phyloP scores from a whole-genome alignment of 2,888 invertebrate species.

The Zaprionus bogoriensis region DNA sequence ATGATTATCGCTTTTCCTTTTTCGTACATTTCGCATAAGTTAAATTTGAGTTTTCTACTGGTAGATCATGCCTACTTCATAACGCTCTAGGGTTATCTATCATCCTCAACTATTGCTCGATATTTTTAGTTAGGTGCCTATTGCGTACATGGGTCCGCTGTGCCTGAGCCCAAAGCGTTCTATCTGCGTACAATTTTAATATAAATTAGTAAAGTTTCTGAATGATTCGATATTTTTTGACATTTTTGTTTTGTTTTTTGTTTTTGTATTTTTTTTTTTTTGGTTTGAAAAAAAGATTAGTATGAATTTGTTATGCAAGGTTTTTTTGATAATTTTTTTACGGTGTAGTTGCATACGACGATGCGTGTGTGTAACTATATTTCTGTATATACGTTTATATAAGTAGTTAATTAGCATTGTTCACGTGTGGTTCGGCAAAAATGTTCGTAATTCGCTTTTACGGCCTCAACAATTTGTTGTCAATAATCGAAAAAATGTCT shows the following conservation, averaged over 20 bases:
- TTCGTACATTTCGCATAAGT: neutral
- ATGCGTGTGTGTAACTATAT: conserved; percentile 33
- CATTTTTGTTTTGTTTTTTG: conserved; percentile 26
- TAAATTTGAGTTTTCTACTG: conserved; percentile 18
- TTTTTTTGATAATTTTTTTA: conserved; percentile 74
- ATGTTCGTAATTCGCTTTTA: conserved; percentile 37
- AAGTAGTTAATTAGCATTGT: conserved; percentile 65
- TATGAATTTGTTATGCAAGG: conserved; percentile 83
- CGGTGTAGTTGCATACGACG: conserved; percentile 54
- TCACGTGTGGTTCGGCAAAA: conserved; percentile 51
- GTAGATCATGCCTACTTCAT: conserved; percentile 11
- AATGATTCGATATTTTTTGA: conserved; percentile 25
- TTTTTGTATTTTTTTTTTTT: conserved; percentile 55
- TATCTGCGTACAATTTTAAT: conserved; percentile 60
- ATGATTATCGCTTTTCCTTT: conserved; percentile 46
- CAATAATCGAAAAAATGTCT: conserved; percentile 54
- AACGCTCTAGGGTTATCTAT: conserved; percentile 18
- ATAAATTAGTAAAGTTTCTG: conserved; percentile 55
- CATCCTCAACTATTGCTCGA: neutral
- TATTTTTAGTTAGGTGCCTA: conserved; percentile 33
- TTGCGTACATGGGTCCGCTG: conserved; percentile 19
- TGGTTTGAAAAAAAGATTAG: conserved; percentile 71
- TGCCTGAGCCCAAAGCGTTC: conserved; percentile 52
- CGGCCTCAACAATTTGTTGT: conserved; percentile 44
- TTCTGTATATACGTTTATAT: conserved; percentile 28